phyloP scores from a whole-genome alignment of 2,888 invertebrate species.

The Drosophila vallismaia region DNA sequence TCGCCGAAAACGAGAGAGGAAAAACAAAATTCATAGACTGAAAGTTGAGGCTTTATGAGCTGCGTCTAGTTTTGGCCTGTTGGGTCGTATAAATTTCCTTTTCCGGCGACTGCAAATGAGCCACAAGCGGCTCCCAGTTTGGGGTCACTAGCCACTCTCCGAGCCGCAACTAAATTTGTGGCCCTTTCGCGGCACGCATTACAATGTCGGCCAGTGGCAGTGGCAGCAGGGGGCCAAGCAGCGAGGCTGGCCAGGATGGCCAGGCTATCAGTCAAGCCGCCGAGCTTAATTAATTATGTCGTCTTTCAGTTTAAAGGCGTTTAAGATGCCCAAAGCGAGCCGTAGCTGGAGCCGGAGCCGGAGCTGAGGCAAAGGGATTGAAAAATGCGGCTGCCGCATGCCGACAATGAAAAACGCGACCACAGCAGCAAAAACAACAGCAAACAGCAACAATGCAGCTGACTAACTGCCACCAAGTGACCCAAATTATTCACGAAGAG shows the following conservation, averaged over 20 bases:
- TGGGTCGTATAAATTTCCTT: slow-evolving; percentile 70
- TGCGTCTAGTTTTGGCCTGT: slow-evolving; percentile 48
- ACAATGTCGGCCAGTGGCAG: slow-evolving; percentile 51
- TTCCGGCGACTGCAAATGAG: slow-evolving; percentile 66
- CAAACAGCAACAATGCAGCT: slow-evolving; percentile 66
- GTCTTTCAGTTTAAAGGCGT: slow-evolving; percentile 78
- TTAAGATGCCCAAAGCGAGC: slow-evolving; percentile 55
- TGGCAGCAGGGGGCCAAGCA: slow-evolving; percentile 19
- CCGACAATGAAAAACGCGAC: slow-evolving; percentile 80
- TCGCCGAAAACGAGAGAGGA: neutral
- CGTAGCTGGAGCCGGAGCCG: slow-evolving; percentile 1
- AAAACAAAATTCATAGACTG: slow-evolving; percentile 34
- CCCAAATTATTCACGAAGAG: slow-evolving; percentile 77
- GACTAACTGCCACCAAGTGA: slow-evolving; percentile 78
- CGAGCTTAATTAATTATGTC: slow-evolving; percentile 79
- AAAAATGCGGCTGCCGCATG: slow-evolving; percentile 78
- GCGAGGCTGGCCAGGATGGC: slow-evolving; percentile 3
- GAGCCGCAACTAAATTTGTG: slow-evolving; percentile 50
- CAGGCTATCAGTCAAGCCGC: slow-evolving; percentile 71
- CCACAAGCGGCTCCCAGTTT: slow-evolving; percentile 54
- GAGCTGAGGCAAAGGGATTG: slow-evolving; percentile 49
- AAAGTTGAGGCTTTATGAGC: slow-evolving; percentile 47
- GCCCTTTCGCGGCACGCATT: slow-evolving; percentile 71
- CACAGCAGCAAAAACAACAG: slow-evolving; percentile 54
- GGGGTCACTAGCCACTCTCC: slow-evolving; percentile 50